phyloP scores from a whole-genome alignment of 2,113 vertebrate genomes.

The Lagopus leucura region DNA sequence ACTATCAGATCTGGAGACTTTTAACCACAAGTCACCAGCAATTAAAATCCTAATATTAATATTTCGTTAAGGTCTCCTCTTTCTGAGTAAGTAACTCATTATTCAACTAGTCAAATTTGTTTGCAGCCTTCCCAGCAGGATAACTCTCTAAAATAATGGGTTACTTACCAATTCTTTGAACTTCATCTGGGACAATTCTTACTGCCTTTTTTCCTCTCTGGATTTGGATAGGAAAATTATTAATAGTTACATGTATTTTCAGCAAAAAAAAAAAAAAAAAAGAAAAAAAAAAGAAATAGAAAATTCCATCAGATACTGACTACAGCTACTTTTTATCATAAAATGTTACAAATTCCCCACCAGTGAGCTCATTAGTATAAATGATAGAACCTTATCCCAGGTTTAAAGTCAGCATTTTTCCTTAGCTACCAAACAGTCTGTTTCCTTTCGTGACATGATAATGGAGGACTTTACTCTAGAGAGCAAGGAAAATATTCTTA shows the following conservation, averaged over 20 bases:
- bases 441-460: neutral
- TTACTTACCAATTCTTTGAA: neutral
- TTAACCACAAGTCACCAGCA: neutral
- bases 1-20: neutral
- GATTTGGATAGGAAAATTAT: constrained; percentile 15
- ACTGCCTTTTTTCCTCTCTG: neutral
- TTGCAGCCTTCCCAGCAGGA: neutral
- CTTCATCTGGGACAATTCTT: neutral
- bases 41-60: neutral
- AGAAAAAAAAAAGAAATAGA: neutral
- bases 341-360: constrained; percentile 48
- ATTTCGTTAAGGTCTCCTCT: neutral
- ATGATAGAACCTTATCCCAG: constrained; percentile 49
- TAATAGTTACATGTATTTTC: constrained; percentile 26
- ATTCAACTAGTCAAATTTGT: neutral
- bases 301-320: constrained; percentile 41
- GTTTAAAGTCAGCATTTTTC: constrained; percentile 62
- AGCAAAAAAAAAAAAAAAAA: neutral
- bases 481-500: constrained; percentile 11
- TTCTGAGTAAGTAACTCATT: neutral
- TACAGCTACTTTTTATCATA: constrained; percentile 51
- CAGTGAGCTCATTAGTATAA: constrained; percentile 66
- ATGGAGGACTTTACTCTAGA: constrained; percentile 30
- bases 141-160: neutral
- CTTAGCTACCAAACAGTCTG: constrained; percentile 11